Percentiles rank a stretch among this genome's conserved stretches.
Conservation (phyloP, 2,797 vertebrate genomes). For the Mycteria americana region DNA sequence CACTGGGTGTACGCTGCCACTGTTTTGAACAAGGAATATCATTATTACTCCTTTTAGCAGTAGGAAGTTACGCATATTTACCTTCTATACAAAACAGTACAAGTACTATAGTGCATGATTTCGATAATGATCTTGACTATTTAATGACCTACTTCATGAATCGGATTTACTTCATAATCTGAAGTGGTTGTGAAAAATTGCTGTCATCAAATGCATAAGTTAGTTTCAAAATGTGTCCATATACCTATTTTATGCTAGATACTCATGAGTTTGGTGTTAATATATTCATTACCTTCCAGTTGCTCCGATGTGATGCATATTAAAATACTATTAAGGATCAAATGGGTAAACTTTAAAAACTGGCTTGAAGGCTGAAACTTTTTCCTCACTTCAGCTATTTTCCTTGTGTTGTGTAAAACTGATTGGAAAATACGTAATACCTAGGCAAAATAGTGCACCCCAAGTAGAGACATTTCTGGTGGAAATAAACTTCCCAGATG, state of each 20-base stretch:
- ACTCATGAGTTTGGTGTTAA: background rate
- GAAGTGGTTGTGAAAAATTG: conserved; percentile 8
- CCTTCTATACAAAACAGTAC: background rate
- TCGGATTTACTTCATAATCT: background rate
- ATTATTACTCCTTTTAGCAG: background rate
- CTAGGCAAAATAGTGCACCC: background rate
- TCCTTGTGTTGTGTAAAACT: background rate
- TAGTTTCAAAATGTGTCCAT: background rate
- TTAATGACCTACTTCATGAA: background rate
- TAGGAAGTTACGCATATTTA: background rate
- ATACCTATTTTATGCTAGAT: background rate
- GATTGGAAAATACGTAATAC: background rate
- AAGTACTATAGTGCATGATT: background rate
- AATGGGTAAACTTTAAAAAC: background rate
- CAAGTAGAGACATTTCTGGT: background rate
- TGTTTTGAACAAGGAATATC: background rate
- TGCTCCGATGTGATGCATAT: background rate
- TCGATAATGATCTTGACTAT: background rate
- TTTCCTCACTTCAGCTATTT: background rate
- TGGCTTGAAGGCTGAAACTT: background rate
- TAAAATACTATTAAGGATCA: background rate
- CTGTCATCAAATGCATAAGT: background rate
- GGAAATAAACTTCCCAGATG: background rate
- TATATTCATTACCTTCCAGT: background rate
- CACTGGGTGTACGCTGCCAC: background rate